phyloP scores from a whole-genome alignment of 2,888 invertebrate genomes.

The Shargacucullia verbasci region DNA sequence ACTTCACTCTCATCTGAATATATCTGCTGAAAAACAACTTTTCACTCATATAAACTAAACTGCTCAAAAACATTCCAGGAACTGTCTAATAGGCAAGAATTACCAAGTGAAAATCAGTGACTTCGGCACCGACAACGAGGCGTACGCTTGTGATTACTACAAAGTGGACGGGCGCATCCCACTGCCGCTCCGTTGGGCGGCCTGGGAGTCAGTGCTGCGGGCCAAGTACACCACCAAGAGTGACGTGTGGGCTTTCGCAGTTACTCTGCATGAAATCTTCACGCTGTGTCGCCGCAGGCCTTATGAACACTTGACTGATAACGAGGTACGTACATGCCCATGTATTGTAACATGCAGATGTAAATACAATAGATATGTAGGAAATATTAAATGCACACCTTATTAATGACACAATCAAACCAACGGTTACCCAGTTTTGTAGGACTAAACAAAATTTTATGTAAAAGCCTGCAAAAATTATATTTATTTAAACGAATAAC shows the following conservation, averaged over 20 bases:
- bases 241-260: constrained; percentile 97
- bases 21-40: no score
- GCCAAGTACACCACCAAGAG: constrained; percentile 96
- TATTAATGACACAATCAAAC: no score
- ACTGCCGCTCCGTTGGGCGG: constrained; percentile 96
- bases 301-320: constrained; percentile 93
- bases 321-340: constrained; percentile 90
- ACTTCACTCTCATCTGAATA: no score
- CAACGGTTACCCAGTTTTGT: no score
- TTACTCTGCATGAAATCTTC: constrained; percentile 96
- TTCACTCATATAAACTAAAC: neutral
- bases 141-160: constrained; percentile 94
- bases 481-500: no score
- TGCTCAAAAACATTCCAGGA: constrained; percentile 85
- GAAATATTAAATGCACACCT: no score
- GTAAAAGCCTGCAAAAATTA: no score
- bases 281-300: constrained; percentile 93
- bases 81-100: constrained; percentile 95
- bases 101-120: constrained; percentile 95
- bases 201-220: constrained; percentile 95
- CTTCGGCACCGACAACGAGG: constrained; percentile 95
- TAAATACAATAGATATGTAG: no score
- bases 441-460: no score
- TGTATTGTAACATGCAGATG: no score
- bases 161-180: constrained; percentile 93